Conservation (phyloP, 1,140 invertebrate genomes). For the Homalodisca vitripennis region DNA sequence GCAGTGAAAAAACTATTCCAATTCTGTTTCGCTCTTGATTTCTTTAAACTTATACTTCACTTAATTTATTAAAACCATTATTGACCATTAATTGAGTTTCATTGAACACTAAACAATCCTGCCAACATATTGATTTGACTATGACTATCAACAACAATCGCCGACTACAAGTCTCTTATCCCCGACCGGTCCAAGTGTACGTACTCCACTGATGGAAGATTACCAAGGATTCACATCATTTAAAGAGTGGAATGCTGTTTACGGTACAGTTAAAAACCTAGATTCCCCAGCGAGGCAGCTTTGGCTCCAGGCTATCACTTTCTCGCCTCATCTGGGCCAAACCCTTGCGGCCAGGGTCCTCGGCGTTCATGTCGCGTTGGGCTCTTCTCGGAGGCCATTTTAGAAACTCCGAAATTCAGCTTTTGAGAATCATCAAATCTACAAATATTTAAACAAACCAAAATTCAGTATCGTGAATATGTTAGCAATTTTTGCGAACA, state of each 20-base stretch:
- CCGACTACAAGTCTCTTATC: not conserved
- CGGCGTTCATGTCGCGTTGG: too few species aligned
- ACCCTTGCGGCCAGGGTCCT: too few species aligned
- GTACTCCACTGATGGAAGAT: not conserved
- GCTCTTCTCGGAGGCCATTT: too few species aligned
- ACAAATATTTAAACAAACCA: too few species aligned
- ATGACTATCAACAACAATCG: not conserved
- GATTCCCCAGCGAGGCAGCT: not conserved
- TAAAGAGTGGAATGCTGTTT: not conserved
- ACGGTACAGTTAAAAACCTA: not conserved
- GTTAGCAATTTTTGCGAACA: too few species aligned
- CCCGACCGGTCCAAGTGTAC: not conserved
- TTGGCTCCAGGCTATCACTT: not conserved
- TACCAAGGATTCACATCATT: not conserved
- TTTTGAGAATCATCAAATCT: too few species aligned
- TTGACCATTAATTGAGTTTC: not conserved
- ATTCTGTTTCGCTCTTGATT: too few species aligned
- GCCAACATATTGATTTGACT: not conserved
- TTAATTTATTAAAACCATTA: not conserved
- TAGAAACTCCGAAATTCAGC: too few species aligned
- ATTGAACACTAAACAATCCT: not conserved
- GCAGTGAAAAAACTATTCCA: too few species aligned
- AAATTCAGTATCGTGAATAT: too few species aligned
- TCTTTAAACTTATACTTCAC: too few species aligned
- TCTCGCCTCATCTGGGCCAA: not conserved